Evolutionary conservation across 2,888 invertebrate genomes (phyloP).

Genomic region (Pecten maximus): DNA sequence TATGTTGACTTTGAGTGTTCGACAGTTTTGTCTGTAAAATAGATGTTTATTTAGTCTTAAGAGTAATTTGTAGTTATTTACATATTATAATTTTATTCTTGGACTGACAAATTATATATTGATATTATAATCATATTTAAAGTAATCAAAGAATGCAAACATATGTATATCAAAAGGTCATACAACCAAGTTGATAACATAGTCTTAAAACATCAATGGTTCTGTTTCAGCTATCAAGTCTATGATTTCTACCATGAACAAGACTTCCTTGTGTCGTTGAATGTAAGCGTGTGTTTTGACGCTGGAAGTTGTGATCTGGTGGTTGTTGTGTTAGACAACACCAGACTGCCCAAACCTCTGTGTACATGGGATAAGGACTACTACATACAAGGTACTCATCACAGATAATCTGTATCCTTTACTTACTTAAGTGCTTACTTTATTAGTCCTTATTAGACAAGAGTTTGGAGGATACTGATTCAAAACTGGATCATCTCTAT

Average conservation of each 20-base stretch:
- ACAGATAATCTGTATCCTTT: not conserved
- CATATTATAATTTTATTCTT: no score
- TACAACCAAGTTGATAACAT: no score
- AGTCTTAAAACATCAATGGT: no score
- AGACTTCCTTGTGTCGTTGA: conserved; percentile 46
- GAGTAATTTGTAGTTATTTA: no score
- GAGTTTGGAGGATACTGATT: not conserved
- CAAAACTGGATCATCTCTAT: not conserved
- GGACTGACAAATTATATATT: no score
- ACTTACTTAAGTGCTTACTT: no score
- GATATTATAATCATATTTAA: no score
- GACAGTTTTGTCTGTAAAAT: no score
- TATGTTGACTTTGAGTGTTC: no score
- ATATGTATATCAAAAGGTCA: no score
- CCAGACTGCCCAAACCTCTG: conserved; percentile 45
- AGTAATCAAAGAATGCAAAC: no score
- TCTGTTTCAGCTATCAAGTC: conserved; percentile 46
- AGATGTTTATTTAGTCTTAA: no score
- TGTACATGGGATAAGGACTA: conserved; percentile 49
- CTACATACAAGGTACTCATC: conserved; percentile 39
- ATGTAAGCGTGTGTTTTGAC: conserved; percentile 51
- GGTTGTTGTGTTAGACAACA: conserved; percentile 41
- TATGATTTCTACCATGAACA: conserved; percentile 44
- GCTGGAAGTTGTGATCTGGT: conserved; percentile 41
- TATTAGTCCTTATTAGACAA: not conserved